A percentile compares a stretch with the other conserved stretches of the same genome.
phyloP scores from a whole-genome alignment of 2,797 vertebrate species.

The Fratercula arctica region DNA sequence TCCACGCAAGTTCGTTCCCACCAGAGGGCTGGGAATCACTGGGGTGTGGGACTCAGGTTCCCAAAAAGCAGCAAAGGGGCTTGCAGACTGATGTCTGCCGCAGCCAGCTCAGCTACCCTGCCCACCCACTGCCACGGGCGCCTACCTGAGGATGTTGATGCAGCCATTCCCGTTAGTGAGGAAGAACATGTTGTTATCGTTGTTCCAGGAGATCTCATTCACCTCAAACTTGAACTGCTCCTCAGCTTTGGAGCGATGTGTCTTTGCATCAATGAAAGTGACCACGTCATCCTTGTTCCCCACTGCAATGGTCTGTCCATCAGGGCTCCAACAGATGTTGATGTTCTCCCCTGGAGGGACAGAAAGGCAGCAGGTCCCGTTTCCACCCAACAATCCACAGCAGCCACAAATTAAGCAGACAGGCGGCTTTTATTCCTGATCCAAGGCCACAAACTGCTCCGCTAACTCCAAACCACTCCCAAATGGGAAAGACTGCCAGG shows the following conservation, averaged over 20 bases:
- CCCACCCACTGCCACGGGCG: rapidly evolving
- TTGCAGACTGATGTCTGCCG: not conserved
- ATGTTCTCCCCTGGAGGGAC: constrained; percentile 91
- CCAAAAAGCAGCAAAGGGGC: not conserved
- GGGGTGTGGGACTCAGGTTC: rapidly evolving
- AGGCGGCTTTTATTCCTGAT: not conserved
- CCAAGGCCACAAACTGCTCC: not conserved
- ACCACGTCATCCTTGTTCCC: constrained; percentile 98
- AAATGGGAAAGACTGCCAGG: not conserved
- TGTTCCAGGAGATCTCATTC: constrained; percentile 99
- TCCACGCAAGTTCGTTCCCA: not conserved
- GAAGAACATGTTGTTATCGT: constrained; percentile 98
- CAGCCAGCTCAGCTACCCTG: not conserved
- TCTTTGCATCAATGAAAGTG: constrained; percentile 97
- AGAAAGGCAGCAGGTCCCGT: not conserved
- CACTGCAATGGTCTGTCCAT: constrained; percentile 97
- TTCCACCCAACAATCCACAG: not conserved
- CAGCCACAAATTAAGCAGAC: not conserved
- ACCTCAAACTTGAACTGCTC: constrained; percentile 99
- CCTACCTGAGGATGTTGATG: constrained; percentile 95
- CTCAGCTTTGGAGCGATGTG: constrained; percentile 90
- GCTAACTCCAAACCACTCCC: not conserved
- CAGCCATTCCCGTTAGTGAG: constrained; percentile 97
- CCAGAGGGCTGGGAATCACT: not conserved
- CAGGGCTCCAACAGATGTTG: constrained; percentile 98